Percentiles rank a stretch among this genome's conserved stretches.
Conservation (phyloP, 2,797 vertebrate species). For the Numenius phaeopus region DNA sequence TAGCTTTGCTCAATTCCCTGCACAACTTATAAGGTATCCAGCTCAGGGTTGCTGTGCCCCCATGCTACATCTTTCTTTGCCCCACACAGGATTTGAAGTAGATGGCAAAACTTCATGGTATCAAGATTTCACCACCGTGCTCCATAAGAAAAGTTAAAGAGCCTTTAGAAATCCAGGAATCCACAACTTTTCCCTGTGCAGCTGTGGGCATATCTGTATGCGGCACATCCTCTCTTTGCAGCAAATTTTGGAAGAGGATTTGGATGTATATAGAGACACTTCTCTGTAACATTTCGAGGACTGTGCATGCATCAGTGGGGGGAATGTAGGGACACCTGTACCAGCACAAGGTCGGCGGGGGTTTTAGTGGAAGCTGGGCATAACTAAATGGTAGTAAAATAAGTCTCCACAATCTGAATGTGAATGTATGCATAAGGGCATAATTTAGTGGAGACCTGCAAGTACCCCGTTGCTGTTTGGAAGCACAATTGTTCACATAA, state of each 20-base stretch:
- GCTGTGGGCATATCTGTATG: background rate
- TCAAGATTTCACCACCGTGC: background rate
- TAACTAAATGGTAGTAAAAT: background rate
- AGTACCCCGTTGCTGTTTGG: background rate
- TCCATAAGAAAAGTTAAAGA: background rate
- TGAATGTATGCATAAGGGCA: background rate
- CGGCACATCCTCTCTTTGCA: background rate
- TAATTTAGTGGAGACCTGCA: background rate
- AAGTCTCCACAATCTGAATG: background rate
- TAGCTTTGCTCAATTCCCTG: background rate
- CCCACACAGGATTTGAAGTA: background rate
- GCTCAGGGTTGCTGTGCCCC: background rate
- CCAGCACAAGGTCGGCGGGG: background rate
- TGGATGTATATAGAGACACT: background rate
- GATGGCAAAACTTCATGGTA: background rate
- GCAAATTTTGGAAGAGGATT: background rate
- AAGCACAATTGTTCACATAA: background rate
- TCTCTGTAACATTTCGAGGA: background rate
- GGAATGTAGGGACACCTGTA: background rate
- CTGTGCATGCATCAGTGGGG: background rate
- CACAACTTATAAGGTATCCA: background rate
- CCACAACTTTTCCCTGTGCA: background rate
- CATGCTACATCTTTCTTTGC: background rate
- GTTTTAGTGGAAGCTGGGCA: background rate
- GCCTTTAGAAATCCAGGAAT: background rate